Evolutionary conservation across 37 sponge, comb jelly and placozoan species (phyloP).

Genomic region (Spongilla lacustris): DNA sequence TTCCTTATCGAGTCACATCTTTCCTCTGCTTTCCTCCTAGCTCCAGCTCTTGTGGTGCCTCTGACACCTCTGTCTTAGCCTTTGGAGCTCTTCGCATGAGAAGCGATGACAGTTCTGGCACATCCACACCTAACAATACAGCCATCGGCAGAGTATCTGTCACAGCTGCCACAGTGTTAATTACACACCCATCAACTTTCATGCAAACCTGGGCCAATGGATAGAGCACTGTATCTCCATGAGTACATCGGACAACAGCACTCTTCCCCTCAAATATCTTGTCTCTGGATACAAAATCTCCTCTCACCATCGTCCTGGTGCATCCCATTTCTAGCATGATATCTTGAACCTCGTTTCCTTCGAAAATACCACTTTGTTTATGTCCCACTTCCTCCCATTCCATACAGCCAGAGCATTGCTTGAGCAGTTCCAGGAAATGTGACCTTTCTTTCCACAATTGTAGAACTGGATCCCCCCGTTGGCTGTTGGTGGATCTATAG

Average conservation of each 20-base stretch:
- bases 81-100: neutral
- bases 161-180: no score
- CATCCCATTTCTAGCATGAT: neutral
- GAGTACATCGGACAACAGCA: neutral
- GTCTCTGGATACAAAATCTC: neutral
- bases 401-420: neutral
- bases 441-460: neutral
- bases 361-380: neutral
- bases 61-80: neutral
- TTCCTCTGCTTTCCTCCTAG: neutral
- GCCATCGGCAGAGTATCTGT: neutral
- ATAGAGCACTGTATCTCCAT: neutral
- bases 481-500: neutral
- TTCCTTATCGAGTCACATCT: neutral
- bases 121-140: neutral
- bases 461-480: neutral
- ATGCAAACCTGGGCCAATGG: neutral
- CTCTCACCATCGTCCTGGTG: neutral
- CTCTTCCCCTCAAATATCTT: neutral
- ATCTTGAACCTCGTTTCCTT: neutral
- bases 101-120: neutral
- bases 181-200: neutral
- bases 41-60: neutral
- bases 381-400: neutral
- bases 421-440: neutral